Evolutionary conservation across 2,113 vertebrate genomes (phyloP), one percentile per base, ranked within the genome.

Genomic region (Cardinalis cardinalis): DNA sequence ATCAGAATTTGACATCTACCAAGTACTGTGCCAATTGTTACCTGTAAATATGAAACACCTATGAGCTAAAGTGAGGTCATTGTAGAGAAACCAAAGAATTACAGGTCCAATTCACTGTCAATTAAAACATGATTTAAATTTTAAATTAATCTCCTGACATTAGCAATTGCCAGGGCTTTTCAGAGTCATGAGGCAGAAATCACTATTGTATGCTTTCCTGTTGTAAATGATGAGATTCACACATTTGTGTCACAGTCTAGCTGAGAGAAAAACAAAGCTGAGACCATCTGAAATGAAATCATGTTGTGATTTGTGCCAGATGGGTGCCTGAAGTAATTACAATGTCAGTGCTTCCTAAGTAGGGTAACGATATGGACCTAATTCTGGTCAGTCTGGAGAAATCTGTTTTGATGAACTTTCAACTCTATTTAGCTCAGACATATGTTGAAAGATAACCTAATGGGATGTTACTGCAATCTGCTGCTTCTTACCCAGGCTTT

Each of bases 301-400:
- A 65, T 87, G 43, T 72, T 89, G 68, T 94, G 83, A 77, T 91
- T 92, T 78, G 84, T 90, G 87, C 89, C 91, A 93, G 74, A 85
- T 92, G 89, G 63, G 18, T 59, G 70, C 84, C 92, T 75, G 66
- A 93, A 87, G 73, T 84, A 78, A 92, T 93, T 95, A 84, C 56
- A 90, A 12, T 75, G 66, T 49, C 77, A 49, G 36, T 58, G 58
- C 46, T 90, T 93, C 70, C 61, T 46, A 78, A 90, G 58, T n/a
- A 93, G 76, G n/a, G 76, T 88, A 93, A 77, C 2, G 14, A 49
- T 75, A 87, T 0, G 14, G 44, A 72, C 65, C 76, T 65, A 74
- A 51, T 90, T 84, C 63, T 94, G 88, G 73, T 87, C 88, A 82
- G 53, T 95, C 61, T n/a, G 34, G 49, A 92, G 76, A 90, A 90